These are phyloP conservation scores for Pyrrhia umbra DNA, from an alignment of 2,888 invertebrate genomes.

Conservation along the genomic window DNA sequence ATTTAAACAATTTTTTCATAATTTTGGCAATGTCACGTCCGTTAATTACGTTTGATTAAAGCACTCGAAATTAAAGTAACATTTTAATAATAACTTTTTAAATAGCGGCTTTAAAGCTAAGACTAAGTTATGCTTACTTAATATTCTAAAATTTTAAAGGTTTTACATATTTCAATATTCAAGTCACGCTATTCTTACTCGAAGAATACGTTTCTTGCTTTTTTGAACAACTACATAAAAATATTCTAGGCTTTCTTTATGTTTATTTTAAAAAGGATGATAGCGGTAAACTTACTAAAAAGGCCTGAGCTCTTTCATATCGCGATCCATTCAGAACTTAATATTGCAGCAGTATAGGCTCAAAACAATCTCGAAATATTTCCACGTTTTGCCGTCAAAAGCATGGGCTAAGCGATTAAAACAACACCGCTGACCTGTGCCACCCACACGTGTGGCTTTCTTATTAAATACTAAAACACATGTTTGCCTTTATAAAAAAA, in stretches of 20 bases:
- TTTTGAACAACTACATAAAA: slow-evolving; percentile 41
- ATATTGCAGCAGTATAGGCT: no score
- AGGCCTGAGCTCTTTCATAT: no score
- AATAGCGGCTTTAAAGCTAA: no score
- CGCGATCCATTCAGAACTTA: no score
- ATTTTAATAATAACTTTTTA: no score
- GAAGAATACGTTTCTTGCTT: slow-evolving; percentile 27
- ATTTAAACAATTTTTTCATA: no score
- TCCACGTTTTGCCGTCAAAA: no score
- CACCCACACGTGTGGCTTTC: slow-evolving; percentile 69
- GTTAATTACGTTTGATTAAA: no score
- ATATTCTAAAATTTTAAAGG: slow-evolving; percentile 48
- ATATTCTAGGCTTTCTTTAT: slow-evolving; percentile 43
- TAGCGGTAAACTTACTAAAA: neutral
- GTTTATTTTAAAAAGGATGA: slow-evolving; percentile 27
- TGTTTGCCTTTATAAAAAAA: slow-evolving; percentile 78
- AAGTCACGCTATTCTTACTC: slow-evolving; percentile 20
- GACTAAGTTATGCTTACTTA: slow-evolving; percentile 17
- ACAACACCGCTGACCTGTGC: slow-evolving; percentile 68
- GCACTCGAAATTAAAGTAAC: no score
- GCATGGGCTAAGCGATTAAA: no score
- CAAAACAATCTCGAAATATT: no score
- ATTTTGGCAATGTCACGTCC: no score
- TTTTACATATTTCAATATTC: slow-evolving; percentile 38
- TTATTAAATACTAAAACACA: slow-evolving; percentile 81